Evolutionary conservation across 2,888 invertebrate species (phyloP), one percentile per base, ranked within the genome.

Genomic region (Dinocampus coccinellae): DNA sequence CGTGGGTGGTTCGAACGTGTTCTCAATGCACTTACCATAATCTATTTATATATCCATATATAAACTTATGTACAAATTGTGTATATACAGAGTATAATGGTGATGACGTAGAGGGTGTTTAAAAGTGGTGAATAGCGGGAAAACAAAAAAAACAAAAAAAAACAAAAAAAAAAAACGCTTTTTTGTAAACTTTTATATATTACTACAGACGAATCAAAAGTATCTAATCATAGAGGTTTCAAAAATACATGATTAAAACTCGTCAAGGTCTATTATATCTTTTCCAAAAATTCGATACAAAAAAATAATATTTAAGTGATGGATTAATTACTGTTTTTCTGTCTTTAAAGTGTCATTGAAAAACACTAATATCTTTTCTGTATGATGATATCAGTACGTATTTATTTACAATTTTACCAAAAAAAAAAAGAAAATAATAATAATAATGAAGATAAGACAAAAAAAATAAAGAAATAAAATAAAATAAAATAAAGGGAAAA

Each of bases 1-100:
- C 73, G 77, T 77, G 74, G 77, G 75, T 72, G 74, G 55, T 69
- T 60, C 16, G 57, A 58, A 58, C 34, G 34, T 20, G 58, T 58
- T 58, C 58, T 33, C 58, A 58, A 29, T 16, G 58, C 58, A 58
- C 29, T 20, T 16, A 16, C 20, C 16, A 47, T 16, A 47, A 47
- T 47, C 47, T 47, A 47, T 47, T 47, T 47, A 47, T 47, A 47
- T n/a, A 42, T 16, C 6, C 16, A 20, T 16, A 20, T 16, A 47
- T 16, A 20, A n/a, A n/a, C n/a, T n/a, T 47, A 10, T 36, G 16
- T 3, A 47, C 16, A 7, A 47, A 47, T n/a, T n/a, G n/a, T n/a
- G n/a, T 47, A 7, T 16, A 7, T 20, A 16, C 20, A 39, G 11
- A 4, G 3, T 39, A 3, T 39, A n/a, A 13, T 39, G 11, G 1